Percentiles rank a stretch among this genome's conserved stretches.
Evolutionary conservation across 2,797 vertebrate genomes (phyloP).

Genomic region (Ambastaia sidthimunki): DNA sequence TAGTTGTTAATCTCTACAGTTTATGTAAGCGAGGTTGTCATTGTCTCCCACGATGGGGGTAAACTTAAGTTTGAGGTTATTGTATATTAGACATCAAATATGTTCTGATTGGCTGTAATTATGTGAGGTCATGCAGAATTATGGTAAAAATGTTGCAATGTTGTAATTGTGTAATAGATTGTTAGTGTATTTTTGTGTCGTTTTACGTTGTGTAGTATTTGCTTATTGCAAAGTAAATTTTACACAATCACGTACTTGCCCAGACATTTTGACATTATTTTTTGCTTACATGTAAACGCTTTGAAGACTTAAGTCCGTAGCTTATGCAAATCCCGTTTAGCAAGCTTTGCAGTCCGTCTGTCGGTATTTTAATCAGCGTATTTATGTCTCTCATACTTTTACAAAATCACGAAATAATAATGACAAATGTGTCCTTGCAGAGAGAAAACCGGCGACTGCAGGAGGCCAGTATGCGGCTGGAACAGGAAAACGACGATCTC

Average conservation of each 20-base stretch:
- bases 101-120: neutral
- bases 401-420: neutral
- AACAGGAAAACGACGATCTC: conserved; percentile 97
- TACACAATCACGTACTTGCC: too few species aligned
- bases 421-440: conserved; percentile 70
- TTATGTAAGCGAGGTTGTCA: too few species aligned
- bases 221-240: too few species aligned
- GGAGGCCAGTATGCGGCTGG: conserved; percentile 97
- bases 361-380: neutral
- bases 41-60: too few species aligned
- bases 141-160: too few species aligned
- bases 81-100: neutral
- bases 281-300: conserved; percentile 24
- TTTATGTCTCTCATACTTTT: neutral
- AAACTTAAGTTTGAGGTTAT: neutral
- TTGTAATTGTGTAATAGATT: too few species aligned
- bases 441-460: conserved; percentile 96
- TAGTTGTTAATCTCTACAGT: too few species aligned
- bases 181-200: too few species aligned
- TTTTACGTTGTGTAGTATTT: too few species aligned
- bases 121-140: too few species aligned
- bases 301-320: conserved; percentile 19
- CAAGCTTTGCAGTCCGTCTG: conserved; percentile 3
- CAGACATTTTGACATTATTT: neutral
- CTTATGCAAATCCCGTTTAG: conserved; percentile 32